Conservation (phyloP, 2,888 invertebrate species). For the Leucophenga maculata region DNA sequence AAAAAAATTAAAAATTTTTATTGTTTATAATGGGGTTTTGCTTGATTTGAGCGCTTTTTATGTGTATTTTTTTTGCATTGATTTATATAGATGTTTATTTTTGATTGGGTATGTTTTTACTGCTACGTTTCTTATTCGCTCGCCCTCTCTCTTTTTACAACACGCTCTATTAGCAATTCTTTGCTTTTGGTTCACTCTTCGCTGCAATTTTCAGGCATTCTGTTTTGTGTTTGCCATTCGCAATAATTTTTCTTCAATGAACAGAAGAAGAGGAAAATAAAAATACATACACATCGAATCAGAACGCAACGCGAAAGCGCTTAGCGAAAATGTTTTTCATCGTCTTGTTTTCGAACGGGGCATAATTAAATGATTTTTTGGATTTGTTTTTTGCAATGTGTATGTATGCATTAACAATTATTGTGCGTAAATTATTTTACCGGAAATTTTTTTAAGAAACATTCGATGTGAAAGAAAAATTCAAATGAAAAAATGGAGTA, state of each 20-base stretch:
- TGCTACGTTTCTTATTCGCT: too few relatives aligned
- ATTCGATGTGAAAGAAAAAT: too few relatives aligned
- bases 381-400: constrained; percentile 17
- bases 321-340: constrained; percentile 34
- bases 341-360: too few relatives aligned
- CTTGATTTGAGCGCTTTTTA: background rate
- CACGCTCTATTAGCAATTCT: background rate
- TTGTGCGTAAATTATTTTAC: constrained; percentile 26
- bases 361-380: too few relatives aligned
- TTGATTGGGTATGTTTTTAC: background rate
- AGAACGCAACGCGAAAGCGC: constrained; percentile 7
- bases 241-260: constrained; percentile 61
- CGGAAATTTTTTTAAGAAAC: constrained; percentile 25
- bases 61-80: background rate
- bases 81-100: background rate
- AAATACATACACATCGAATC: constrained; percentile 32
- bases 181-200: constrained; percentile 39
- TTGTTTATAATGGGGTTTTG: background rate
- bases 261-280: constrained; percentile 51
- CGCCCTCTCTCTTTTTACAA: background rate
- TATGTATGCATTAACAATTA: constrained; percentile 23
- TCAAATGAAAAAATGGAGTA: too few relatives aligned
- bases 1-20: background rate
- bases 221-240: constrained; percentile 58
- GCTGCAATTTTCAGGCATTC: constrained; percentile 58